A percentile compares a stretch with the other conserved stretches of the same genome.
phyloP scores from a whole-genome alignment of 1,140 invertebrate genomes.

The Tetragonula clypearis region DNA sequence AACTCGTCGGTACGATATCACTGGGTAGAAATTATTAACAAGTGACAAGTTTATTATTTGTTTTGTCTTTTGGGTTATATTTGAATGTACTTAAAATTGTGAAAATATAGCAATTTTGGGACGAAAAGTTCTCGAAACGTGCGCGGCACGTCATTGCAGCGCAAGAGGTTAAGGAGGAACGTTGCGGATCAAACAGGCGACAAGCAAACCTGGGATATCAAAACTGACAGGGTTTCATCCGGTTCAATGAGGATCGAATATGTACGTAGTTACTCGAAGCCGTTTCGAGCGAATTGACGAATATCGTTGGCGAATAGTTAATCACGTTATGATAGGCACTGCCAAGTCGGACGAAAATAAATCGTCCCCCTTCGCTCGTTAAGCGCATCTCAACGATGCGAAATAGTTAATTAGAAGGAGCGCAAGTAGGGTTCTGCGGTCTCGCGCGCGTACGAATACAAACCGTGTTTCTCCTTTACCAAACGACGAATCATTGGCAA shows the following conservation, averaged over 20 bases:
- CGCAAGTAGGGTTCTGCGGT: not conserved
- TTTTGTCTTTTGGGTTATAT: too few species aligned
- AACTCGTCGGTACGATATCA: too few species aligned
- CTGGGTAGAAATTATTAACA: too few species aligned
- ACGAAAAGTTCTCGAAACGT: too few species aligned
- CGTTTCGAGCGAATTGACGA: not conserved
- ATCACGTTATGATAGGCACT: constrained; percentile 34
- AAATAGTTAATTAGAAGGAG: constrained; percentile 36
- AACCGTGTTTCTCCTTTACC: not conserved
- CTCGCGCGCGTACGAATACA: not conserved
- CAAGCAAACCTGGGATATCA: not conserved
- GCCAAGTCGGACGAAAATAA: constrained; percentile 42
- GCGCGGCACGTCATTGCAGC: too few species aligned
- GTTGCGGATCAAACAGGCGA: not conserved
- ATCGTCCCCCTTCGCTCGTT: constrained; percentile 24
- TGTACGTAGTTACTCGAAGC: not conserved
- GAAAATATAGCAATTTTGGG: too few species aligned
- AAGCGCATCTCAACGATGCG: constrained; percentile 27
- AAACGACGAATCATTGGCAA: not conserved
- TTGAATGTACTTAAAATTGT: too few species aligned
- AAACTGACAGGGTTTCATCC: not conserved
- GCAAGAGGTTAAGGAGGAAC: too few species aligned
- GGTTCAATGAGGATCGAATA: not conserved
- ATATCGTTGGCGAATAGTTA: constrained; percentile 15
- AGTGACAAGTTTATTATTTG: too few species aligned